These are phyloP conservation scores for Drosophila macrospina DNA, from an alignment of 2,888 invertebrate species.

Conservation along the genomic window DNA sequence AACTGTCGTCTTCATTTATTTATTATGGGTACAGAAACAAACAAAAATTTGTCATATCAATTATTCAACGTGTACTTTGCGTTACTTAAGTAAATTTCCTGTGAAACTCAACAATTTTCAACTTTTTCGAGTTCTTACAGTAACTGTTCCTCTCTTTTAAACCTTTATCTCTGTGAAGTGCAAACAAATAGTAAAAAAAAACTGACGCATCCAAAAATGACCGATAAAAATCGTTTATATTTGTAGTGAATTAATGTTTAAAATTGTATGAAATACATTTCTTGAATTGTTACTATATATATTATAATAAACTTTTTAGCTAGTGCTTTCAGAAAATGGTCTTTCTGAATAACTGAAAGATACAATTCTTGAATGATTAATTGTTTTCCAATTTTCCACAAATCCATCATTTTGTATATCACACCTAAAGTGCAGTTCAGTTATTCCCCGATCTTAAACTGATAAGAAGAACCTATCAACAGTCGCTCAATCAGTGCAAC, in stretches of 20 bases:
- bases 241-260: no score
- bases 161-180: no score
- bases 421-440: constrained; percentile 2
- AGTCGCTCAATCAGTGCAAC: constrained; percentile 42
- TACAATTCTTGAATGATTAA: background rate
- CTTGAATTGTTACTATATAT: no score
- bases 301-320: no score
- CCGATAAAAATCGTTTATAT: no score
- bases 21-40: background rate
- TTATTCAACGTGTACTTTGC: background rate
- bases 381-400: background rate
- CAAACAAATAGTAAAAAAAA: no score
- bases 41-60: background rate
- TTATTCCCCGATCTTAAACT: background rate
- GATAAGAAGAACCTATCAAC: constrained; percentile 43
- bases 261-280: no score
- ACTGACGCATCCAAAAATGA: no score
- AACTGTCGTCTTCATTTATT: background rate
- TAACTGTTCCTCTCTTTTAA: background rate
- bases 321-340: no score
- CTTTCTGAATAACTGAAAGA: no score
- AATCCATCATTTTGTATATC: constrained; percentile 8
- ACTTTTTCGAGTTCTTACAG: background rate
- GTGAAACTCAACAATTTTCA: background rate
- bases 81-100: background rate